Percentiles rank a stretch among this genome's conserved stretches.
phyloP scores from a whole-genome alignment of 1,140 invertebrate species.

The Planococcus citri region DNA sequence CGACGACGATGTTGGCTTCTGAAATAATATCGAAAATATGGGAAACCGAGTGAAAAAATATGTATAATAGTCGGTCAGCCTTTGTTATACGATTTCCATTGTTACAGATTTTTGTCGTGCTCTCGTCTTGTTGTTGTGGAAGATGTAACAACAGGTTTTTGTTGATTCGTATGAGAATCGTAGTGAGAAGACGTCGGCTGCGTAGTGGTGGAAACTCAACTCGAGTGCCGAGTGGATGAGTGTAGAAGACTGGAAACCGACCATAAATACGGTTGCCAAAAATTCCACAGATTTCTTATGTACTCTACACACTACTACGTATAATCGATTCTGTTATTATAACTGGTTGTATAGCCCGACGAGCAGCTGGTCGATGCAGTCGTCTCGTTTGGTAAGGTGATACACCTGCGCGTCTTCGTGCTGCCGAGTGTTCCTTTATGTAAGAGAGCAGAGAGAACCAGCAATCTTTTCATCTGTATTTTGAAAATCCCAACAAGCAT shows the following conservation, averaged over 20 bases:
- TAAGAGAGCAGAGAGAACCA: no score
- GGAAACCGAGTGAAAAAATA: not conserved
- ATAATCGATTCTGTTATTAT: constrained; percentile 2
- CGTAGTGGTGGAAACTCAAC: not conserved
- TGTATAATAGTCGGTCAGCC: not conserved
- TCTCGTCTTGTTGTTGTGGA: no score
- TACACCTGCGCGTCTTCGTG: not conserved
- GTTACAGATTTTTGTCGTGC: not conserved
- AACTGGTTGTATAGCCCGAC: constrained; percentile 1
- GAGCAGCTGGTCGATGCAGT: constrained; percentile 1
- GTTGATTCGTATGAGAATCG: not conserved
- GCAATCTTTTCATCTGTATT: constrained; percentile 1
- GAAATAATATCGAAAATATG: no score
- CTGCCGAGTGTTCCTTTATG: not conserved
- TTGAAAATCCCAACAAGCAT: not conserved
- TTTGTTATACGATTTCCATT: not conserved
- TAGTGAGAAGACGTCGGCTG: not conserved
- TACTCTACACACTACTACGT: no score
- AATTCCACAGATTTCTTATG: constrained; percentile 7
- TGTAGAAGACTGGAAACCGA: no score
- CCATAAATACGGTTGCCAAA: constrained; percentile 1
- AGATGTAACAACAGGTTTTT: not conserved
- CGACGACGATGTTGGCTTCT: no score
- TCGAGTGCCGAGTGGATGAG: no score
- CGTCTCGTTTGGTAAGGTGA: constrained; percentile 5